phyloP scores from a whole-genome alignment of 2,888 invertebrate species.

The Megaustenia siamemsis region DNA sequence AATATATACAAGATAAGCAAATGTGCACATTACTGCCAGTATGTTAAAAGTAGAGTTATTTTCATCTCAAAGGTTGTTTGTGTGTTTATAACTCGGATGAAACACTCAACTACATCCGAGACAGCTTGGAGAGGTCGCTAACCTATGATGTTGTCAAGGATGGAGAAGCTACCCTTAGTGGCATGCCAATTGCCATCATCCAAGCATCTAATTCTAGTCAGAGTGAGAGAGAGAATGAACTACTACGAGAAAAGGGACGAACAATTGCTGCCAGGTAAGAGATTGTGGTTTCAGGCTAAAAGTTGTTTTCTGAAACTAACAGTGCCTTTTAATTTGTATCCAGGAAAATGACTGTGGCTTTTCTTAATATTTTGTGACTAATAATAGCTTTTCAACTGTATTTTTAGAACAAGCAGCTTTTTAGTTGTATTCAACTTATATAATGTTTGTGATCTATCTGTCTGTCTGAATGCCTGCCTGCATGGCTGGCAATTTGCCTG shows the following conservation, averaged over 20 bases:
- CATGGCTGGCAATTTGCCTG: too few relatives aligned
- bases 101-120: constrained; percentile 93
- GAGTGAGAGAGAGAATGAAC: constrained; percentile 91
- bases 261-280: constrained; percentile 91
- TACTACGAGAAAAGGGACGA: constrained; percentile 92
- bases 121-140: constrained; percentile 93
- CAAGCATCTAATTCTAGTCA: constrained; percentile 91
- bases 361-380: too few relatives aligned
- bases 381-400: too few relatives aligned
- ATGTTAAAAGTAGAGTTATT: background rate
- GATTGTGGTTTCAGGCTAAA: background rate
- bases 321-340: too few relatives aligned
- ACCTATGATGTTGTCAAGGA: constrained; percentile 93
- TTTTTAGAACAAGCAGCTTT: too few relatives aligned
- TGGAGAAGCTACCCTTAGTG: constrained; percentile 91
- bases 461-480: too few relatives aligned
- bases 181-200: constrained; percentile 92
- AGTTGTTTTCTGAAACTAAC: too few relatives aligned
- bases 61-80: constrained; percentile 79
- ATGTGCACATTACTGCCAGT: too few relatives aligned
- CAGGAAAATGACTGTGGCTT: too few relatives aligned
- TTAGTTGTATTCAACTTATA: too few relatives aligned
- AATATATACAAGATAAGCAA: too few relatives aligned
- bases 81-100: constrained; percentile 91
- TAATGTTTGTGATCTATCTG: too few relatives aligned